Conservation (phyloP, 2,113 vertebrate genomes). For the Gasterosteus nipponicus region DNA sequence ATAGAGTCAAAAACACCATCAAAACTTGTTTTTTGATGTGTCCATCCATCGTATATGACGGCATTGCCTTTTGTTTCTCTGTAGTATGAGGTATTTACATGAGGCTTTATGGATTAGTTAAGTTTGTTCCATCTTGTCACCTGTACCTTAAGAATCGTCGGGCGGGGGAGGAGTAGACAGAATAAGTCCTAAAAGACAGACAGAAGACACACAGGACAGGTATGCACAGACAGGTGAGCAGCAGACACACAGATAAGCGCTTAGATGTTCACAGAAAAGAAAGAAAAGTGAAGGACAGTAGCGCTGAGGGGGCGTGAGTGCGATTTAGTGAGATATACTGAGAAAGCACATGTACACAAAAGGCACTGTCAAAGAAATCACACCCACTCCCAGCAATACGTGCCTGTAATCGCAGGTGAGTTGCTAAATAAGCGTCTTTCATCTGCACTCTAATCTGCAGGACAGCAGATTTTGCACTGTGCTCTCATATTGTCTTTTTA, state of each 20-base stretch:
- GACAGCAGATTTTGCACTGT: slow-evolving; percentile 17
- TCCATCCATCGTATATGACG: slow-evolving; percentile 4
- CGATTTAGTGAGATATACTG: slow-evolving; percentile 2
- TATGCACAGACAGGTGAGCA: slow-evolving; percentile 62
- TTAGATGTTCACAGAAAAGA: slow-evolving; percentile 20
- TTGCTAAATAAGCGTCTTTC: background rate
- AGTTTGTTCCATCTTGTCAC: slow-evolving; percentile 57
- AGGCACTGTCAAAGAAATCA: background rate
- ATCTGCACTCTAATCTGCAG: slow-evolving; percentile 13
- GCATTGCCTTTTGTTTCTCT: slow-evolving; percentile 14
- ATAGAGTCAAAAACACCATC: background rate
- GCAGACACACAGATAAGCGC: slow-evolving; percentile 38
- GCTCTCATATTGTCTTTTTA: slow-evolving; percentile 36
- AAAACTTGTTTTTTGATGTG: slow-evolving; percentile 11
- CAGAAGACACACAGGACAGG: slow-evolving; percentile 63
- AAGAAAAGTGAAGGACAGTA: slow-evolving; percentile 30
- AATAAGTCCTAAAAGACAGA: slow-evolving; percentile 76
- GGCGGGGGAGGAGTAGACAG: slow-evolving; percentile 75
- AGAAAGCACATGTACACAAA: slow-evolving; percentile 26
- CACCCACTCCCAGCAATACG: background rate
- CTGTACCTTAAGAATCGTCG: slow-evolving; percentile 78
- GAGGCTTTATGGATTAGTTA: slow-evolving; percentile 43
- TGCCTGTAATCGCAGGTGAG: slow-evolving; percentile 1
- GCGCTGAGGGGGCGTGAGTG: background rate
- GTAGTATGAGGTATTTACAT: slow-evolving; percentile 51